Base-by-base conservation (phyloP, 2,113 vertebrate genomes). In the Lontra canadensis region DNA sequence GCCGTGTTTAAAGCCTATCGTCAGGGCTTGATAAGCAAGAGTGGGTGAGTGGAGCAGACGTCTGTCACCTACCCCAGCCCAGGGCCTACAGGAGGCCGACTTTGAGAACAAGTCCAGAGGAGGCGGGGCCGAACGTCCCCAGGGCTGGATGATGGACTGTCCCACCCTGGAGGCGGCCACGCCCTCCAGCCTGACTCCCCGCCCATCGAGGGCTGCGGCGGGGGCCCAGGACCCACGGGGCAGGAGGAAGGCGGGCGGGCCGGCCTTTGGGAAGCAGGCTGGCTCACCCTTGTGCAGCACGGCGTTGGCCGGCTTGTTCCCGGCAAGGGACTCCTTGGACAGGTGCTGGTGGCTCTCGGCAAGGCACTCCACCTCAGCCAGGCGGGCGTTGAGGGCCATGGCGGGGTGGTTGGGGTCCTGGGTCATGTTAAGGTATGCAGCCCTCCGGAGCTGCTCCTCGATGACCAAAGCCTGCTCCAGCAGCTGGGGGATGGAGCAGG, bases 401-500 rank as follows among this genome's bases (percentile, higher is more conserved):
- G 99, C 99, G 0, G 99, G 99, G 98, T 99, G 99, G 86, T 96
- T 99, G 96, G 99, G 99, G 97, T 99, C 99, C 98, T 99, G 99
- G 89, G 99, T 99, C 99, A 99, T 99, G 98, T 99, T 99, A 96
- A 99, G 99, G 98, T 99, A 99, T 0, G 99, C 99, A 0, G 99
- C 99, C 96, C 99, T 98, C 74, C 99, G 98, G 82, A 99, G 98
- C 98, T 99, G 99, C 98, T 99, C 99, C 99, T 99, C 99, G 0
- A 99, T 99, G 98, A 99, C 99, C 98, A 99, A 98, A 0, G 99
- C 99, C 99, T 99, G 99, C 98, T 99, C 99, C 99, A 99, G 98
- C 98, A 99, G 96, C 99, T 99, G 97, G 17, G 39, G 49, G 44
- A 25, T 36, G 4, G 39, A 4, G 57, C 26, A 4, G 4, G 23